Percentiles rank a stretch among this genome's conserved stretches.
These are phyloP conservation scores for Salvelinus alpinus DNA, from an alignment of 2,113 vertebrate genomes.

Conservation along the genomic window DNA sequence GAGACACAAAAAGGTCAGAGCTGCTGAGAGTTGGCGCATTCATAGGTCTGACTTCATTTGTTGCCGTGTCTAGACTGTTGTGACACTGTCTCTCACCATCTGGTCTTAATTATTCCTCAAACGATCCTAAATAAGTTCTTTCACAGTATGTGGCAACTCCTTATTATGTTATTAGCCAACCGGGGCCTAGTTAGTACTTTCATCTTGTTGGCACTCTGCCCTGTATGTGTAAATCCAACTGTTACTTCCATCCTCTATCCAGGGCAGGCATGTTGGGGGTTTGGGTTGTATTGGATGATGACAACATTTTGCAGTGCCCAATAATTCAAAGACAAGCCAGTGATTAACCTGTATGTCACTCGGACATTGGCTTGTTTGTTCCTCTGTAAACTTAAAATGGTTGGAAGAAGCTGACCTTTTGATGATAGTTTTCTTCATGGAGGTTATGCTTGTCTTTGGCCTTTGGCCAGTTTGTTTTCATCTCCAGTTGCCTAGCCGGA, in stretches of 20 bases:
- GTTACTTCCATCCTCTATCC: not conserved
- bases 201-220: not conserved
- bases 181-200: not conserved
- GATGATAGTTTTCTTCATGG: not conserved
- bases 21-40: not conserved
- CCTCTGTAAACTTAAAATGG: not conserved
- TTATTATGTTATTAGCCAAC: not conserved
- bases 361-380: not conserved
- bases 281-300: not conserved
- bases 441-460: not conserved
- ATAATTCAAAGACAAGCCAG: not conserved
- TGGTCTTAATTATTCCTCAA: not conserved
- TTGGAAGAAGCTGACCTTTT: not conserved
- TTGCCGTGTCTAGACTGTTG: too few relatives aligned
- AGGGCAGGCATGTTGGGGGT: not conserved
- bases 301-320: not conserved
- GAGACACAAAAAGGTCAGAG: slow-evolving; percentile 89
- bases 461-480: not conserved
- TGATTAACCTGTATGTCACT: not conserved
- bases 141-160: not conserved
- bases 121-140: not conserved
- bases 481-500: slow-evolving; percentile 31
- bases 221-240: too few relatives aligned
- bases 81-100: not conserved
- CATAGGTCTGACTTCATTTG: not conserved